Evolutionary conservation across 2,113 vertebrate species (phyloP).

Genomic region (Loxodonta africana): DNA sequence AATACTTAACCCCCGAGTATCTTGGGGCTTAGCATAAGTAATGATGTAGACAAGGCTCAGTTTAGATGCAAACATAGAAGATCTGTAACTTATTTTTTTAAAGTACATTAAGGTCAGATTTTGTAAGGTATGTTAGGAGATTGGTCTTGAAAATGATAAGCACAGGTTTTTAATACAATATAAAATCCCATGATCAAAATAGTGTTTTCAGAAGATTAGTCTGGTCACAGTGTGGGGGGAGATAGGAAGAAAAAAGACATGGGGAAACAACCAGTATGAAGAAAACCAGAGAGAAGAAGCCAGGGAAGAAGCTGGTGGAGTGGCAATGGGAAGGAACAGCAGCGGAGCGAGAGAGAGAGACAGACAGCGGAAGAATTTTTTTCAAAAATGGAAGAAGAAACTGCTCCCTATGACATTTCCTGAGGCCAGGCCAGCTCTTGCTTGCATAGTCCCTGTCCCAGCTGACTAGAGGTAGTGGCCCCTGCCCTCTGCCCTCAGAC

Average conservation of each 20-base stretch:
- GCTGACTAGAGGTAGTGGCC: background rate
- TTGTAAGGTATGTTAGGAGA: background rate
- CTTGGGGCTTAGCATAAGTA: background rate
- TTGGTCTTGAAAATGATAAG: slow-evolving; percentile 38
- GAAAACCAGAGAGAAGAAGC: background rate
- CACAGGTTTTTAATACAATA: slow-evolving; percentile 30
- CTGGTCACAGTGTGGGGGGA: background rate
- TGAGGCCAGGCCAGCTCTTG: background rate
- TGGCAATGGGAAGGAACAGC: background rate
- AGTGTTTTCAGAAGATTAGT: slow-evolving; percentile 45
- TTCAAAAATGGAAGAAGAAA: background rate
- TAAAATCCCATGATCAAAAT: background rate
- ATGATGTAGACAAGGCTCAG: background rate
- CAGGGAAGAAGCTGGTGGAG: background rate
- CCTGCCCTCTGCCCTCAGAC: background rate
- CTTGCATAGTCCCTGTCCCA: background rate
- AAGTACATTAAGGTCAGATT: background rate
- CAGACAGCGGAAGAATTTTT: background rate
- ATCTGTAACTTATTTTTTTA: background rate
- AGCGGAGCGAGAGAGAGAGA: background rate
- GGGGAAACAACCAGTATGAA: background rate
- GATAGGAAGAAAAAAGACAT: background rate
- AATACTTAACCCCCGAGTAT: background rate
- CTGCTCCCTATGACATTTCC: background rate
- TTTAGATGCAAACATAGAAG: background rate